A percentile compares a stretch with the other conserved stretches of the same genome.
These are phyloP conservation scores for Deroptyus accipitrinus DNA, from an alignment of 2,113 vertebrate genomes.

Conservation along the genomic window DNA sequence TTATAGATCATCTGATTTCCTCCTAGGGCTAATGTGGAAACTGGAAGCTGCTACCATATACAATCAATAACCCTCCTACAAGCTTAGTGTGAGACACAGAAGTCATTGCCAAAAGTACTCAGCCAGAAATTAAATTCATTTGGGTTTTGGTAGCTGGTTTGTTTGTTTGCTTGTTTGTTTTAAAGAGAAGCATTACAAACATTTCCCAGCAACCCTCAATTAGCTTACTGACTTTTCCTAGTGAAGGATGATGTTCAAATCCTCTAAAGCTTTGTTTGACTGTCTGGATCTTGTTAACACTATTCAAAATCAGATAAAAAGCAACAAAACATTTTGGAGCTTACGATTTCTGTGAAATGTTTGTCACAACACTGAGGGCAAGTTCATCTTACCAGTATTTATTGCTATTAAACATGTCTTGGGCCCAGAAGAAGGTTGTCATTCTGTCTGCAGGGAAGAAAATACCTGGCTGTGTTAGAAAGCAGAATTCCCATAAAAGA, in stretches of 20 bases:
- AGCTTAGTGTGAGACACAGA: conserved; percentile 15
- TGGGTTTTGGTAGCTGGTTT: not conserved
- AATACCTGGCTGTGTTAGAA: not conserved
- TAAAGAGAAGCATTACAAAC: not conserved
- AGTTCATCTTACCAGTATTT: not conserved
- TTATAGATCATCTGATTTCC: conserved; percentile 58
- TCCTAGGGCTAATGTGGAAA: conserved; percentile 56
- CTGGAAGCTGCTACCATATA: conserved; percentile 42
- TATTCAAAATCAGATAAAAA: not conserved
- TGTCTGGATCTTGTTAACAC: not conserved
- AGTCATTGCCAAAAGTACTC: not conserved
- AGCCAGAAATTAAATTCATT: not conserved
- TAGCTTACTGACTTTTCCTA: not conserved
- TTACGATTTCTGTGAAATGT: not conserved
- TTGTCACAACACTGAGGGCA: not conserved
- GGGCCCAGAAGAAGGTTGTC: not conserved
- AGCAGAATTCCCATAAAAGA: not conserved
- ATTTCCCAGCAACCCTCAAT: not conserved
- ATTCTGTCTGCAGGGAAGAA: not conserved
- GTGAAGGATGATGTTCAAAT: not conserved
- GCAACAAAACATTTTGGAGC: not conserved
- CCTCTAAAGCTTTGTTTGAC: not conserved
- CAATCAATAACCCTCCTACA: conserved; percentile 54
- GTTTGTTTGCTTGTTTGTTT: not conserved
- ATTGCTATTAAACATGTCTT: not conserved